Percentiles rank a stretch among this genome's conserved stretches.
Evolutionary conservation across 92 coral and sea anemone genomes (phyloP).

Genomic region (Phenganax subtilis): DNA sequence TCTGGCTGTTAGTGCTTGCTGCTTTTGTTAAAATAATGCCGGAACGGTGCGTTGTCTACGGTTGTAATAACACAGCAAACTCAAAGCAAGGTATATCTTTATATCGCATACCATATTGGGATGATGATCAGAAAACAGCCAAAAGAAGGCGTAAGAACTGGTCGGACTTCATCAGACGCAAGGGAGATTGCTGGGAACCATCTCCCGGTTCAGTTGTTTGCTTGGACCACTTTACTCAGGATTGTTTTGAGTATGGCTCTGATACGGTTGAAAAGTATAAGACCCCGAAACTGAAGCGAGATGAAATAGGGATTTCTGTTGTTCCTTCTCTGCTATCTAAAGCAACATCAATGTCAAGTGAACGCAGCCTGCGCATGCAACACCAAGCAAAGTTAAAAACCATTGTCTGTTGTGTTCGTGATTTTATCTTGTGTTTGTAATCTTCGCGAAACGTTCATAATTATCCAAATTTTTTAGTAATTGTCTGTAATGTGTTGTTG

Average conservation of each 20-base stretch:
- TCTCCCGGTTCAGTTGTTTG: conserved; percentile 32
- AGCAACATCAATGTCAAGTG: too few relatives aligned
- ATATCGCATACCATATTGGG: conserved; percentile 9
- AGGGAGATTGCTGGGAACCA: conserved; percentile 25
- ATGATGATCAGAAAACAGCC: background rate
- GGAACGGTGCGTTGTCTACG: conserved; percentile 7
- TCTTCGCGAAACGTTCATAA: background rate
- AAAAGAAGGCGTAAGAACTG: conserved; percentile 8
- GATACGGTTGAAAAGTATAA: background rate
- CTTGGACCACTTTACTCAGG: conserved; percentile 23
- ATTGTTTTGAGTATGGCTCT: conserved; percentile 16
- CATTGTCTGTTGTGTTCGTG: background rate
- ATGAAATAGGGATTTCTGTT: conserved; percentile 10
- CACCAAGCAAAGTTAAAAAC: background rate
- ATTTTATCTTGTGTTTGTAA: background rate
- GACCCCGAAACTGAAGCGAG: conserved; percentile 2
- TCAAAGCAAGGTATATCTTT: background rate
- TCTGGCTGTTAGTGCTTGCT: background rate
- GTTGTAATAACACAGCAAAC: background rate
- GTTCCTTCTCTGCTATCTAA: background rate
- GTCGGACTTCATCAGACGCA: background rate
- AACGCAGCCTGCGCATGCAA: background rate
- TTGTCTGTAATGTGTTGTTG: background rate
- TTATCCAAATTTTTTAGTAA: background rate
- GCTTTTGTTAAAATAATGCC: background rate